Evolutionary conservation across 2,113 vertebrate species (phyloP), one percentile per base, ranked within the genome.

Genomic region (Orthochromis malagaraziensis): DNA sequence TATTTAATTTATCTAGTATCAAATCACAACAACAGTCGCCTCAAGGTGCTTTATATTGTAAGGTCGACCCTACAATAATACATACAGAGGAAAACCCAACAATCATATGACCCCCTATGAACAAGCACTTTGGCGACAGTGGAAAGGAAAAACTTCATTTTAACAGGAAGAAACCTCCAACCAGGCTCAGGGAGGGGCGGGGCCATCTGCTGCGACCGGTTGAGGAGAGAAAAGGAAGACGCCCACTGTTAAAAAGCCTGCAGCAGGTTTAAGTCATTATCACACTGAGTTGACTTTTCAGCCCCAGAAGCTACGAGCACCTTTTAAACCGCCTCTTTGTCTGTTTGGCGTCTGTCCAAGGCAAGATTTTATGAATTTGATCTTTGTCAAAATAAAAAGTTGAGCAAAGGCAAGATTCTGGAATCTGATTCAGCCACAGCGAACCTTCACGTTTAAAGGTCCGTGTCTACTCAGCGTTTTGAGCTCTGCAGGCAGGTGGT

Each of bases 91-190:
- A 55, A 55, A 55, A 55, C 12, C 3, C 54, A 57, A 57, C 12
- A 26, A 55, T 55, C 54, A 14, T 26, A 14, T 55, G 54, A 55
- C 4, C 54, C 0, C 21, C 2, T 55, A 13, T 55, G 21, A 55
- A 4, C 21, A 55, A 38, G 0, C 54, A 55, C 21, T 55, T 55
- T 55, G 11, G 21, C 0, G 1, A 55, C 11, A 26, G 54, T 7
- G 0, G 54, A 21, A 55, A 13, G 0, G 54, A 26, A 0, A 55
- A 55, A 55, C 54, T 26, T 0, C 2, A 21, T 55, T 55, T 55
- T 26, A 55, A 55, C 54, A 55, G 54, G 54, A 55, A 55, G 54
- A 13, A 55, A 55, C 21, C 54, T 3, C 11, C 11, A 55, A 26
- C 53, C 53, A 24, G 21, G 53, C 21, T 26, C 53, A 24, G 4